Evolutionary conservation across 2,888 invertebrate genomes (phyloP), one percentile per base, ranked within the genome.

Genomic region (Caenorhabditis zanzibari): DNA sequence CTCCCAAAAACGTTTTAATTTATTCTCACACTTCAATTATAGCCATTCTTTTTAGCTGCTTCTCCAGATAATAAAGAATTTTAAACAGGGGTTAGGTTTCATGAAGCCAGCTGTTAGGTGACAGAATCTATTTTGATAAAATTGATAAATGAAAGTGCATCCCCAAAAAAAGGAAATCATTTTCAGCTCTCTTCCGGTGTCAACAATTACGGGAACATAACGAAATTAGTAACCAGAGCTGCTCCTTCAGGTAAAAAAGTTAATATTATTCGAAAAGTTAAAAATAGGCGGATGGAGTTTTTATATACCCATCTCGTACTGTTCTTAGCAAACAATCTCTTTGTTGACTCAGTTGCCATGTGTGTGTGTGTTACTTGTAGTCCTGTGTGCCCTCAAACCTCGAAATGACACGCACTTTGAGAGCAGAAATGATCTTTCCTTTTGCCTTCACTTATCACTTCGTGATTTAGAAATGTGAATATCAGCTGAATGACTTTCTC

Each of bases 281-380:
- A 35, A 63, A 63, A 63, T 44, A 63, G 52, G 22, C 10, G 22
- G 24, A 52, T 19, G 19, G 7, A 24, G 22, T 12, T 35, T 28
- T 59, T 28, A 22, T 22, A 38, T 41, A 64, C 38, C 38, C 38
- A 38, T 19, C 19, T 14, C 19, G 19, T 1, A 44, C 16, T 28
- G 32, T 41, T 44, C 41, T 47, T 26, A 3, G 52, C 52, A 68
- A 68, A 54, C 35, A 54, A n/a, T 54, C 26, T 44, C 16, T 26
- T 22, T 63, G 19, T 52, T 68, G 38, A 52, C 38, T 52, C 52
- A 52, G 35, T 68, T 54, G 52, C 24, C 38, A 26, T 44, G 24
- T 63, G 61, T 61, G 41, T 41, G 61, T 61, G 63, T 63, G n/a
- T 66, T 49, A 49, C 49, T 66, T 66, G 66, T 66, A 66, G 66